Conservation (phyloP, 2,113 vertebrate species). For the Mola mola region DNA sequence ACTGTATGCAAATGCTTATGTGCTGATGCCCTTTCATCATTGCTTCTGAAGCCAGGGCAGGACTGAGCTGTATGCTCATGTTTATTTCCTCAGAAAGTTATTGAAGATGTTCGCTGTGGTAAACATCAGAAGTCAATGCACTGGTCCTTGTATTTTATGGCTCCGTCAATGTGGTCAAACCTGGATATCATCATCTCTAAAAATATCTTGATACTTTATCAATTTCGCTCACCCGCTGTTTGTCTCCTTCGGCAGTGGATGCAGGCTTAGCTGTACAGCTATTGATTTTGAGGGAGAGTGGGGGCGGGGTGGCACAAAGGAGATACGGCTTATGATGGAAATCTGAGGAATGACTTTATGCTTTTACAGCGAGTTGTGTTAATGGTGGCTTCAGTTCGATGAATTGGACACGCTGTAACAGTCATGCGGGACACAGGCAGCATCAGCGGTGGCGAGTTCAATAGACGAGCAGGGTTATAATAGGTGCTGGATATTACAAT, state of each 20-base stretch:
- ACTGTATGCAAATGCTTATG: slow-evolving; percentile 36
- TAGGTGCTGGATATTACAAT: slow-evolving; percentile 50
- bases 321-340: slow-evolving; percentile 65
- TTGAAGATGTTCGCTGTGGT: slow-evolving; percentile 1
- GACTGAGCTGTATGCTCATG: slow-evolving; percentile 10
- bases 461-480: slow-evolving; percentile 45
- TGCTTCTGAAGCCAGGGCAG: slow-evolving; percentile 29
- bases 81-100: slow-evolving; percentile 25
- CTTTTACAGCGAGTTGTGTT: slow-evolving; percentile 67
- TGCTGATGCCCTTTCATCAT: slow-evolving; percentile 47
- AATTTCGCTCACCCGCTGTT: slow-evolving; percentile 72
- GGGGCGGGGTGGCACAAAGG: slow-evolving; percentile 45
- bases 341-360: slow-evolving; percentile 65
- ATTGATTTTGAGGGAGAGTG: slow-evolving; percentile 73
- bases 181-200: slow-evolving; percentile 70
- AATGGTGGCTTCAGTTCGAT: slow-evolving; percentile 53
- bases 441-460: slow-evolving; percentile 26
- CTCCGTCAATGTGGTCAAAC: slow-evolving; percentile 52
- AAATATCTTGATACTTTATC: slow-evolving; percentile 79
- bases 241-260: slow-evolving; percentile 67
- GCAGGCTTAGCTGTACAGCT: slow-evolving; percentile 61
- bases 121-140: background rate
- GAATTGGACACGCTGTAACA: slow-evolving; percentile 58
- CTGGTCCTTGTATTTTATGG: slow-evolving; percentile 21
- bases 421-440: slow-evolving; percentile 52